A percentile compares a stretch with the other conserved stretches of the same genome.
Conservation (phyloP, 2,888 invertebrate genomes). For the Stenolophus ochropezus region DNA sequence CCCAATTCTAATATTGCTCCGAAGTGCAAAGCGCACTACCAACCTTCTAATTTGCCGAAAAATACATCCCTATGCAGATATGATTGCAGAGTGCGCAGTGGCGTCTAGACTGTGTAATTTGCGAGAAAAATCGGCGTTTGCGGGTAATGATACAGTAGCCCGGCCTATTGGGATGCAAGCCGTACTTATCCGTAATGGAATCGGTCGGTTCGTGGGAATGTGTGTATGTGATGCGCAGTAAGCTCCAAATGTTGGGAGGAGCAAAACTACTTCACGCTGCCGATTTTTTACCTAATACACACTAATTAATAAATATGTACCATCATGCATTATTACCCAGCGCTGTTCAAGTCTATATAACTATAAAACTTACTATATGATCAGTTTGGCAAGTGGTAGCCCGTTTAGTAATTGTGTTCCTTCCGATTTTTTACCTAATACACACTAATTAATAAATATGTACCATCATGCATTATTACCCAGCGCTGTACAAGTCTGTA, state of each 20-base stretch:
- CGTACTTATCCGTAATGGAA: constrained; percentile 39
- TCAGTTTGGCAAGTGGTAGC: too few species aligned
- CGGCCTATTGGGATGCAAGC: not conserved
- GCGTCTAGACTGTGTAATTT: constrained; percentile 37
- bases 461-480: too few species aligned
- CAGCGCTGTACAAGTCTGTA: too few species aligned
- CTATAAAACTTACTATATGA: too few species aligned
- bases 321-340: too few species aligned
- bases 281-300: too few species aligned
- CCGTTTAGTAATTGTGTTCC: too few species aligned
- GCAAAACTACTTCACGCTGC: too few species aligned
- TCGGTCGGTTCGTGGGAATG: constrained; percentile 12
- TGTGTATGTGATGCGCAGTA: constrained; percentile 1
- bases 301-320: too few species aligned
- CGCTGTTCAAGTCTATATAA: too few species aligned
- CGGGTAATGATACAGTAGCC: constrained; percentile 32
- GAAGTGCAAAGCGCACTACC: constrained; percentile 24
- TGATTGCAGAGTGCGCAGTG: constrained; percentile 1
- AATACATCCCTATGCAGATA: constrained; percentile 38
- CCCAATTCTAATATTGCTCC: constrained; percentile 26
- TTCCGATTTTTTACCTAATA: too few species aligned
- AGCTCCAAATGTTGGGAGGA: not conserved
- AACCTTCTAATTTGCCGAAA: constrained; percentile 40
- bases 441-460: too few species aligned
- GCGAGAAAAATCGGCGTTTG: constrained; percentile 28